phyloP scores from a whole-genome alignment of 2,797 vertebrate species.

The Sebastes dallii region DNA sequence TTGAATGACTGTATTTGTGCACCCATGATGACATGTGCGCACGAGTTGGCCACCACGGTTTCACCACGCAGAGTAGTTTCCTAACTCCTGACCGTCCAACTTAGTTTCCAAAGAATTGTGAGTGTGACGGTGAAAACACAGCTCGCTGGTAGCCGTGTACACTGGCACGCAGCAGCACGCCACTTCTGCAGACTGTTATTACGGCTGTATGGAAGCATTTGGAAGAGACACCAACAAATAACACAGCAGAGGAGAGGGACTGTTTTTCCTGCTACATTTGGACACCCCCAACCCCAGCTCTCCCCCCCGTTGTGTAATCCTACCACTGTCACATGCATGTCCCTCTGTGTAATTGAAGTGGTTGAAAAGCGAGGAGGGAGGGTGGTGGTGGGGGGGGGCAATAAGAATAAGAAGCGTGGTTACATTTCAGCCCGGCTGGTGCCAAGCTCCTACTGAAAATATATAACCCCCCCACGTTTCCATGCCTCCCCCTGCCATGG shows the following conservation, averaged over 20 bases:
- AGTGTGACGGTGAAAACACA: too few relatives aligned
- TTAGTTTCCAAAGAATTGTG: too few relatives aligned
- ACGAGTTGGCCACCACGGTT: too few relatives aligned
- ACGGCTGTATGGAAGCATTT: conserved; percentile 37
- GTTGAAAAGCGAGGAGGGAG: conserved; percentile 8
- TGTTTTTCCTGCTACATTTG: conserved; percentile 39
- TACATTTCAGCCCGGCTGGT: conserved; percentile 34
- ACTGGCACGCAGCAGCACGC: conserved; percentile 32
- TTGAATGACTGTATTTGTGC: neutral
- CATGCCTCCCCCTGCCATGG: conserved; percentile 59
- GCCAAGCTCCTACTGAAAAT: conserved; percentile 50
- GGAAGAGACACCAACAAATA: conserved; percentile 53
- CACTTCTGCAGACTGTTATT: conserved; percentile 40
- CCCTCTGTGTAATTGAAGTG: conserved; percentile 51
- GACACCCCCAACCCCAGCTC: neutral
- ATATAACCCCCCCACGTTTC: conserved; percentile 36
- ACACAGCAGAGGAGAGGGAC: conserved; percentile 29
- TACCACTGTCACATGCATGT: conserved; percentile 34
- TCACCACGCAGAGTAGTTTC: too few relatives aligned
- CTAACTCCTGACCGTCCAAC: too few relatives aligned
- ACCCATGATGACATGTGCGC: too few relatives aligned
- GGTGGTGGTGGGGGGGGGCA: neutral
- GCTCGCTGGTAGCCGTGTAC: conserved; percentile 17
- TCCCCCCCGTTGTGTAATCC: conserved; percentile 39
- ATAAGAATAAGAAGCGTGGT: conserved; percentile 37